Base-by-base conservation (phyloP, 2,797 vertebrate species). In the Uromys caudimaculatus region DNA sequence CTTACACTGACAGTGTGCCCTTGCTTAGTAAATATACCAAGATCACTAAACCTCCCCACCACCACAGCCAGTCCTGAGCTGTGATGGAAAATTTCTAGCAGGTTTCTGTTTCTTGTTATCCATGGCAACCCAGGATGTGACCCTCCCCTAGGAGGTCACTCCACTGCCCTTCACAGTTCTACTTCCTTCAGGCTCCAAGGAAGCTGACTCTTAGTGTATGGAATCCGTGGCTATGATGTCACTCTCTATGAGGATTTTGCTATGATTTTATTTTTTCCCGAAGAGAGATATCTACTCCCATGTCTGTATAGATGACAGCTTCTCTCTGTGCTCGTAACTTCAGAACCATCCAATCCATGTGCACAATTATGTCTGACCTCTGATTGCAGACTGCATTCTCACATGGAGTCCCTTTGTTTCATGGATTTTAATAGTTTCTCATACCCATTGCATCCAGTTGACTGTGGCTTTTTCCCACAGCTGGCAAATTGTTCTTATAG, bases 1-100 rank as follows among this genome's bases (percentile, higher is more conserved):
- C 24, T 52, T 12, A 13, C 24, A 5, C 1, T 24, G 13, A 9
- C 32, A 12, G 41, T 19, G 21, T 60, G 54, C 32, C 54, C 91
- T 92, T 96, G 56, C 41, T 94, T 13, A 27, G 41, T 90, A 93
- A 90, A 82, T 93, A 78, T 29, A 86, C 7, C 32, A 50, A 79
- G 77, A 23, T 38, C 56, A 86, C 75, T 12, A 82, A 91, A 24
- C 41, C 67, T 69, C 44, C 67, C 60, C 78, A n/a, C 71, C 11
- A 52, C 52, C 29, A 44, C 38, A 84, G 78, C 56, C 81, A 77
- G 76, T 64, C 24, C 50, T 76, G 35, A 94, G 58, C 23, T 24
- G 1, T 78, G n/a, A n/a, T 76, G 17, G 71, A 58, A 94, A 64
- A 21, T 85, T 54, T 38, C 23, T n/a, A 52, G 35, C 13, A 54